A percentile compares a stretch with the other conserved stretches of the same genome.
Evolutionary conservation across 2,113 vertebrate species (phyloP).

Genomic region (Maccullochella peelii): DNA sequence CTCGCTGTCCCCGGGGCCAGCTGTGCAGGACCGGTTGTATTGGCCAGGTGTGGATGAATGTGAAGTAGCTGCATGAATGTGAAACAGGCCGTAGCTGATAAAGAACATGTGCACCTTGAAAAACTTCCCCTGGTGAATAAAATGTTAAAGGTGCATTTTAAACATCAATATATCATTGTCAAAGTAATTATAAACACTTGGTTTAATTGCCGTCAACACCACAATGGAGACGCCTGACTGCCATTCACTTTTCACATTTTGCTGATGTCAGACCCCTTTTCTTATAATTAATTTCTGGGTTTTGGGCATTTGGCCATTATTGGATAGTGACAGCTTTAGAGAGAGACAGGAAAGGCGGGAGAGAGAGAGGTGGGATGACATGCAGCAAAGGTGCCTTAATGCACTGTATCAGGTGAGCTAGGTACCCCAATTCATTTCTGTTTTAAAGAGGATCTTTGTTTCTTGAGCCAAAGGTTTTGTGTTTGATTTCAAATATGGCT

Average conservation of each 20-base stretch:
- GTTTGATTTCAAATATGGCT: neutral
- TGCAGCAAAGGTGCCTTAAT: no score
- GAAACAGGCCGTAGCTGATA: constrained; percentile 47
- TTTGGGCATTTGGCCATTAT: no score
- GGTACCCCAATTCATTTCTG: neutral
- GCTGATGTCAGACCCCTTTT: neutral
- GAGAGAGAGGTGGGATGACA: no score
- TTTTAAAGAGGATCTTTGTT: neutral
- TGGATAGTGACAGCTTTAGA: no score
- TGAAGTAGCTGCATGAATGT: constrained; percentile 7
- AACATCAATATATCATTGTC: constrained; percentile 54
- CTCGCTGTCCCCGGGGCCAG: constrained; percentile 29
- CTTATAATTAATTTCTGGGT: neutral
- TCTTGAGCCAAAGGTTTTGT: neutral
- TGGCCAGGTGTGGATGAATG: constrained; percentile 45
- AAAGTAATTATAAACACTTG: constrained; percentile 40
- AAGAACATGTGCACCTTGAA: constrained; percentile 21
- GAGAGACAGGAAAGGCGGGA: no score
- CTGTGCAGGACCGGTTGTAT: constrained; percentile 25
- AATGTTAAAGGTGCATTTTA: constrained; percentile 36
- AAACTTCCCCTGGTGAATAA: constrained; percentile 31
- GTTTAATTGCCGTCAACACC: constrained; percentile 30
- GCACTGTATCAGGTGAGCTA: no score
- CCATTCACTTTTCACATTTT: neutral
- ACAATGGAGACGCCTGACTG: neutral